A percentile compares a stretch with the other conserved stretches of the same genome.
These are phyloP conservation scores for Copsychus sechellarum DNA, from an alignment of 2,113 vertebrate species.

Conservation along the genomic window DNA sequence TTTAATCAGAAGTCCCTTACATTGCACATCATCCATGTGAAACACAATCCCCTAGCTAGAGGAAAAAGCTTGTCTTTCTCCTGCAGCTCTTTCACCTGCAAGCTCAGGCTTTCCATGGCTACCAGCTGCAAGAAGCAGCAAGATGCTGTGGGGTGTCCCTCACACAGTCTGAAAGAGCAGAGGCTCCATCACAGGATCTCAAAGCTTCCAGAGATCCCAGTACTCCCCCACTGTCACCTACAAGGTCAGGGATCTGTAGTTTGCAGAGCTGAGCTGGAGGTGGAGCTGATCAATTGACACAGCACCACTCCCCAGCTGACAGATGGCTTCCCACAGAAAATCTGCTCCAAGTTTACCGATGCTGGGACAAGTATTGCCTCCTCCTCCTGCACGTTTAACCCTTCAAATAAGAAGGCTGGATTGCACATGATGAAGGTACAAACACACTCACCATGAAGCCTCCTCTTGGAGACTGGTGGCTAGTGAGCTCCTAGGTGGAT, in stretches of 20 bases:
- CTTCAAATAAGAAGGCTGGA: background rate
- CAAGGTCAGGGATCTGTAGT: conserved; percentile 41
- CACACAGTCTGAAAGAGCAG: background rate
- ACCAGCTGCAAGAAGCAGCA: background rate
- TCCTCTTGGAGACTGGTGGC: background rate
- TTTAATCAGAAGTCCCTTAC: background rate
- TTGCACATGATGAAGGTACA: background rate
- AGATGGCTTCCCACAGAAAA: conserved; percentile 67
- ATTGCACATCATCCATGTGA: background rate
- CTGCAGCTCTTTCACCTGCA: background rate
- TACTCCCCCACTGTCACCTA: background rate
- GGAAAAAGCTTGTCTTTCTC: background rate
- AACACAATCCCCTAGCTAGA: background rate
- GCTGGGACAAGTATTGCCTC: conserved; percentile 30
- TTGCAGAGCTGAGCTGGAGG: conserved; percentile 12
- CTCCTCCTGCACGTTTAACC: background rate
- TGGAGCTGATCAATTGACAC: conserved; percentile 55
- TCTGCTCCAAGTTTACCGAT: background rate
- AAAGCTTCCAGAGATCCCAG: background rate
- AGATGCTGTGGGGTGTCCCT: background rate
- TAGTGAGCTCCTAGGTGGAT: background rate
- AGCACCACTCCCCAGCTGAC: conserved; percentile 32
- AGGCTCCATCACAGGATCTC: background rate
- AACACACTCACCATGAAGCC: background rate
- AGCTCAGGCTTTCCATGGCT: background rate